phyloP scores from a whole-genome alignment of 2,797 vertebrate genomes.

The Peromyscus eremicus region DNA sequence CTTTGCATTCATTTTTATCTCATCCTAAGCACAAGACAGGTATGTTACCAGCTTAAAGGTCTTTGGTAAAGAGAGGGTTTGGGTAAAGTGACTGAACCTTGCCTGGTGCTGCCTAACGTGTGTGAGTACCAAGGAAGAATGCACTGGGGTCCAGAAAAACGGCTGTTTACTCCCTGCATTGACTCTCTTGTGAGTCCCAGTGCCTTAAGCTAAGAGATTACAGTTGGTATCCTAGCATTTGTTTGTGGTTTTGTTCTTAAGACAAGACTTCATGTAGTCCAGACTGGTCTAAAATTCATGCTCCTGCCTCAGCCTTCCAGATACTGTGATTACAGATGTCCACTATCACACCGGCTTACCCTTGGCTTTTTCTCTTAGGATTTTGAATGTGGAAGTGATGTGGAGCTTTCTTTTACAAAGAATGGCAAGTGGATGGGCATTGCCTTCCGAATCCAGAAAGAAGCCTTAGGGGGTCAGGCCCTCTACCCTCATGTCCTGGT shows the following conservation, averaged over 20 bases:
- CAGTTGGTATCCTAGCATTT: background rate
- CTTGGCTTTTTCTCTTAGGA: constrained; percentile 87
- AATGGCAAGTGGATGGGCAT: constrained; percentile 93
- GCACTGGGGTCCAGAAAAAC: background rate
- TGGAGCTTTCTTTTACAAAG: constrained; percentile 94
- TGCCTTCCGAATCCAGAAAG: constrained; percentile 91
- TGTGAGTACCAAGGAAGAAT: background rate
- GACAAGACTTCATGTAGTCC: background rate
- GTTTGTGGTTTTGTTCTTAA: background rate
- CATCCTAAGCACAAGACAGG: background rate
- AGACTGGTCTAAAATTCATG: background rate
- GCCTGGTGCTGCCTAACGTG: background rate
- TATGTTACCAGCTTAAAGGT: background rate
- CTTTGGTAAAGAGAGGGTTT: background rate
- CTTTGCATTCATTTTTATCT: constrained; percentile 14
- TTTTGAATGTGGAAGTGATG: constrained; percentile 92
- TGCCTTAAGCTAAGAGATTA: background rate
- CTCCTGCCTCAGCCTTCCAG: background rate
- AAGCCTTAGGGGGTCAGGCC: constrained; percentile 89
- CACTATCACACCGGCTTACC: background rate
- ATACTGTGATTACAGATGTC: too few species aligned
- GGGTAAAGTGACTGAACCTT: background rate
- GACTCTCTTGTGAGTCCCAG: background rate
- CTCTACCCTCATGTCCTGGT: constrained; percentile 95
- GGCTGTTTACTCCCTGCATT: background rate